These are phyloP conservation scores for Zelostemma sp. DNA, from an alignment of 1,140 invertebrate species.

Conservation along the genomic window DNA sequence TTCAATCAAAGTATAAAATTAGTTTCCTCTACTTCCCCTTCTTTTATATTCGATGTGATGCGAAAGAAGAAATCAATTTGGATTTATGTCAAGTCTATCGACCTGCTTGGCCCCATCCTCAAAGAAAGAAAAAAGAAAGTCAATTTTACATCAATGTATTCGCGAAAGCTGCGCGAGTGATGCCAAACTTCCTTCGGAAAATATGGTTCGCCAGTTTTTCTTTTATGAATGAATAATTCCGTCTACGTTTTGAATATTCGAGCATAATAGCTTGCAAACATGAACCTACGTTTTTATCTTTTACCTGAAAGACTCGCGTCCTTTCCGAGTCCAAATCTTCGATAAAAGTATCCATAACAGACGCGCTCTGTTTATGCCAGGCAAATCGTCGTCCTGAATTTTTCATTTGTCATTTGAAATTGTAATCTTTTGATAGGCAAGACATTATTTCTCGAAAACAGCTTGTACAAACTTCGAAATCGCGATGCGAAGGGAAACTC, in stretches of 20 bases:
- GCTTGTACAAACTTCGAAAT: constrained; percentile 42
- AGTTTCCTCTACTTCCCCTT: neutral
- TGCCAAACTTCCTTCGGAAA: constrained; percentile 20
- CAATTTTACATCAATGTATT: constrained; percentile 35
- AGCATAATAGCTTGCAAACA: no score
- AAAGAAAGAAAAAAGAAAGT: constrained; percentile 26
- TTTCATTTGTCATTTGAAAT: constrained; percentile 37
- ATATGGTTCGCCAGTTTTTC: constrained; percentile 42
- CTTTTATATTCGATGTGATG: neutral
- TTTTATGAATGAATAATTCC: no score
- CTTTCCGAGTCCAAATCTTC: constrained; percentile 19
- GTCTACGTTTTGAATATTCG: no score
- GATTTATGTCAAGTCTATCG: constrained; percentile 44
- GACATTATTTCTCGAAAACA: constrained; percentile 42
- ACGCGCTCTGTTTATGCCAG: neutral
- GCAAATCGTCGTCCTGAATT: constrained; percentile 12
- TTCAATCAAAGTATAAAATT: constrained; percentile 5
- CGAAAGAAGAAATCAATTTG: constrained; percentile 41
- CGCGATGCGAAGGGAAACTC: constrained; percentile 36
- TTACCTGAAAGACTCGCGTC: constrained; percentile 21
- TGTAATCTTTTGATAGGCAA: constrained; percentile 35
- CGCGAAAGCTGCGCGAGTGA: constrained; percentile 22
- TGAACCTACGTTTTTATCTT: no score
- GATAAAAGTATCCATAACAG: neutral
- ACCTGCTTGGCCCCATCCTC: constrained; percentile 38